These are phyloP conservation scores for Spodoptera litura DNA, from an alignment of 1,140 invertebrate genomes.

Conservation along the genomic window DNA sequence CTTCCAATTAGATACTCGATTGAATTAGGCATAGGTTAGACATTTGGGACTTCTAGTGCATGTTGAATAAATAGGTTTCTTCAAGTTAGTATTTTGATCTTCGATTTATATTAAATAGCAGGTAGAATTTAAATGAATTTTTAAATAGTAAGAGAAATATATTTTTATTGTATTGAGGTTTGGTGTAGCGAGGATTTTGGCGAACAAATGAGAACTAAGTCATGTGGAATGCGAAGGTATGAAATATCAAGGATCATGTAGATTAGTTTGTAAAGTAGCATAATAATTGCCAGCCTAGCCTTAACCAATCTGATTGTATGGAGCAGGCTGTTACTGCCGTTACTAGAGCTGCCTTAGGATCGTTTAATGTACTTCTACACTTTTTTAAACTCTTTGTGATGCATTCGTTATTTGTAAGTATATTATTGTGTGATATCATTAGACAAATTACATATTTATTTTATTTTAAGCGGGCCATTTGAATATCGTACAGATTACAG, in stretches of 20 bases:
- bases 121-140: slow-evolving; percentile 10
- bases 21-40: background rate
- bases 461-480: background rate
- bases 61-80: slow-evolving; percentile 5
- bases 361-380: background rate
- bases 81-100: slow-evolving; percentile 25
- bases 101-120: slow-evolving; percentile 12
- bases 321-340: too few relatives aligned
- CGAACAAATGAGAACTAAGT: slow-evolving; percentile 9
- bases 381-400: slow-evolving; percentile 7
- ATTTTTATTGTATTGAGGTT: slow-evolving; percentile 10
- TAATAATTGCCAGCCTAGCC: background rate
- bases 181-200: background rate
- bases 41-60: background rate
- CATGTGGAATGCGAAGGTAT: slow-evolving; percentile 6
- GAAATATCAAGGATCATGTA: background rate
- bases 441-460: background rate
- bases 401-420: background rate
- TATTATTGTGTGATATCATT: background rate
- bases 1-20: slow-evolving; percentile 9
- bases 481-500: background rate
- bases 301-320: background rate
- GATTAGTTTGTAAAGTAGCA: background rate
- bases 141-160: background rate
- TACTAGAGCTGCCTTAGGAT: background rate